Evolutionary conservation across 1,140 invertebrate genomes (phyloP), one percentile per base, ranked within the genome.

Genomic region (Lordiphosa clarofinis): DNA sequence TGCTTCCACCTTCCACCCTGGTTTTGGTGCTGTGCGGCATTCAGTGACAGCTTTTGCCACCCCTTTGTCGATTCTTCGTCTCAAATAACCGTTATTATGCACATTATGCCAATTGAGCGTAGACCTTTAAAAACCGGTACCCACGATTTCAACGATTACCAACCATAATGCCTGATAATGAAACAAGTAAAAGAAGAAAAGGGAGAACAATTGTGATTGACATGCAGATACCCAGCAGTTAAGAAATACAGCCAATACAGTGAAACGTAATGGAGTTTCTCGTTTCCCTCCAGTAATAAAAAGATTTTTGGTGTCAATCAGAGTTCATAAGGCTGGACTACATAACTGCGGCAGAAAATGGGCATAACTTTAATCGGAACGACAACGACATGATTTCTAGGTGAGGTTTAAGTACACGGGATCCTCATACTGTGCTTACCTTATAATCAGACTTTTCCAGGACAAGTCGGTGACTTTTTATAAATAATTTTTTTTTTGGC

Each of bases 41-140:
- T 28, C 50, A 54, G 55, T 73, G 57, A 68, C 60, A 73, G 31
- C 43, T 31, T 39, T 58, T 44, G 36, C 58, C 53, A 36, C 66
- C 57, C 42, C 44, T 52, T 55, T 21, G 28, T 42, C 37, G 52
- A 28, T 52, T 28, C 37, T 12, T 8, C 48, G 36, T 42, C 49
- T 70, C 66, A 46, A 70, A 55, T 69, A 57, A 71, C 36, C 58
- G 67, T 70, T 71, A 71, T 71, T 70, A 63, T 56, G 67, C 35
- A 59, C 58, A 71, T 71, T 71, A 61, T 63, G 55, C 42, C 58
- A 71, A 71, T 71, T 71, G 67, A 62, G 67, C 65, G 43, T 52
- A 47, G 40, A 50, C 44, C 37, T 57, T 49, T 49, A 62, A 70
- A 8, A 67, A 42, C 55, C 9, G 48, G 47, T 64, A 28, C 24